A percentile compares a stretch with the other conserved stretches of the same genome.
These are phyloP conservation scores for Drosophila bifasciata DNA, from an alignment of 1,140 invertebrate species.

Conservation along the genomic window DNA sequence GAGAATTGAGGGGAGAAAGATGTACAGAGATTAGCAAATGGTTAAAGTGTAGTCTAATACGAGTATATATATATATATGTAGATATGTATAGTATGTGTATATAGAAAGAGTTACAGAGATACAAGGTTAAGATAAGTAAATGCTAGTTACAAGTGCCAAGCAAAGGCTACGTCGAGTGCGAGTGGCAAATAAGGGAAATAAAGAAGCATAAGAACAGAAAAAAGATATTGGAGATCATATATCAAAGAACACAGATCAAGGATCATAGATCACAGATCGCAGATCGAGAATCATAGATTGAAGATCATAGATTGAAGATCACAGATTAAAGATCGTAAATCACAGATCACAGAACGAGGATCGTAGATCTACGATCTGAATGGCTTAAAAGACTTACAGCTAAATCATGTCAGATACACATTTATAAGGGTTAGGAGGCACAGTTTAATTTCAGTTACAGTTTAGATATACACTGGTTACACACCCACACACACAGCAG, in stretches of 20 bases:
- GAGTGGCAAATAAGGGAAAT: slow-evolving; percentile 32
- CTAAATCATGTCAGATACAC: too few relatives aligned
- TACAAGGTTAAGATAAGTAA: slow-evolving; percentile 10
- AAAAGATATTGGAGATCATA: background rate
- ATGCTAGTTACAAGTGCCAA: slow-evolving; percentile 41
- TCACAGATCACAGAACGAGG: too few relatives aligned
- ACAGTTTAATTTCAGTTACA: too few relatives aligned
- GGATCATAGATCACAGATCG: background rate
- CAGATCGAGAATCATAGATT: too few relatives aligned
- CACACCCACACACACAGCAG: too few relatives aligned
- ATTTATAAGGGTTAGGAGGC: too few relatives aligned
- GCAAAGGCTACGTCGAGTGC: slow-evolving; percentile 44
- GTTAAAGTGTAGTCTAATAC: too few relatives aligned
- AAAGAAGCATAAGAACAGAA: slow-evolving; percentile 23
- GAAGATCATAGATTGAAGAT: background rate
- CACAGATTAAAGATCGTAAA: background rate
- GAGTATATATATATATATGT: too few relatives aligned
- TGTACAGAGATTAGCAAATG: background rate
- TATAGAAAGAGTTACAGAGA: slow-evolving; percentile 2
- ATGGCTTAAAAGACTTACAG: too few relatives aligned
- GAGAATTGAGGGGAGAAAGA: background rate
- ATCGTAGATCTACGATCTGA: too few relatives aligned
- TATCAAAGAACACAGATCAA: background rate
- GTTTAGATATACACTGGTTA: too few relatives aligned
- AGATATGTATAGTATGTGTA: background rate